Conservation (phyloP, 1,140 invertebrate species). For the Antheraea mylitta region DNA sequence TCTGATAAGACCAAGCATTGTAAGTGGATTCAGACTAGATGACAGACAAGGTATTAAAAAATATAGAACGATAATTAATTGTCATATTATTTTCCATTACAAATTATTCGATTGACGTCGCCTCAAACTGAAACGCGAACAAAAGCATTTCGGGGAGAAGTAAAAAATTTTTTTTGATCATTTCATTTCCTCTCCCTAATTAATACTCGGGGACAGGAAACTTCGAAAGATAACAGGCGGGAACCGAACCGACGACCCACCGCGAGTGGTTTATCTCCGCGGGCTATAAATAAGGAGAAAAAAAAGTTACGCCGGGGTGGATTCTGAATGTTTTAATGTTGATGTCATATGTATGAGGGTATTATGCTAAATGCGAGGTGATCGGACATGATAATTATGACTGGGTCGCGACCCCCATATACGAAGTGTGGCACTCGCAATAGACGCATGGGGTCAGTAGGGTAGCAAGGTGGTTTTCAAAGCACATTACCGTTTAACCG, state of each 20-base stretch:
- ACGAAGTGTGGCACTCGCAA: too few species aligned
- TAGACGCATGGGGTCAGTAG: too few species aligned
- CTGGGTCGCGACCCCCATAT: too few species aligned
- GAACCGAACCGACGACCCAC: background rate
- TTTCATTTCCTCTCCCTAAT: constrained; percentile 2
- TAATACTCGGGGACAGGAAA: constrained; percentile 1
- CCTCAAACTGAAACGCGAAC: background rate
- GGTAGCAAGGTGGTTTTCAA: too few species aligned
- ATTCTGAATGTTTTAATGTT: background rate
- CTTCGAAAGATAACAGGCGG: background rate
- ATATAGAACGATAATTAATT: too few species aligned
- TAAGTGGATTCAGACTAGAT: too few species aligned
- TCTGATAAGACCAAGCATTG: too few species aligned
- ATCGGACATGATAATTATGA: too few species aligned
- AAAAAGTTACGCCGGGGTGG: background rate
- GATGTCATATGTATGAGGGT: background rate
- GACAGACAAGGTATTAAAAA: too few species aligned
- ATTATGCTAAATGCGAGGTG: too few species aligned
- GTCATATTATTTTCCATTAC: background rate
- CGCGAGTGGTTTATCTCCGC: background rate
- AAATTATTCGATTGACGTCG: background rate
- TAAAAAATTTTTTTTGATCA: background rate
- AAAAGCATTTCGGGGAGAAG: background rate
- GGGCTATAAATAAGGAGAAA: background rate
- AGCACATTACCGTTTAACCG: too few species aligned